Conservation (phyloP, 2,113 vertebrate species). For the Triplophysa siluroides region DNA sequence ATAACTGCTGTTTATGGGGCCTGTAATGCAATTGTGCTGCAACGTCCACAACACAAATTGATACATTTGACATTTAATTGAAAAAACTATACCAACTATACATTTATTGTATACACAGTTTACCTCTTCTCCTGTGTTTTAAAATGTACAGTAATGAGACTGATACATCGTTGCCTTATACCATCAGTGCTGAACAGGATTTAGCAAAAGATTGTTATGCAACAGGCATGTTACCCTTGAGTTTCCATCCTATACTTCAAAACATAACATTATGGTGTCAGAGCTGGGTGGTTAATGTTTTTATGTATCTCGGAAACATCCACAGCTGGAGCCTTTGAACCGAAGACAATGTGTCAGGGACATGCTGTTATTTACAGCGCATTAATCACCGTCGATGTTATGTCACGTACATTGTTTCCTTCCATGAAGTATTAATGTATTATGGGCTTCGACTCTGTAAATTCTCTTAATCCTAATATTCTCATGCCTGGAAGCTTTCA, state of each 20-base stretch:
- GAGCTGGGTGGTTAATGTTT: not conserved
- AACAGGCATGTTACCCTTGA: not conserved
- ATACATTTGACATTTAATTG: not conserved
- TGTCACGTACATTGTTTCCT: constrained; percentile 6
- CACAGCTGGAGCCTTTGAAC: not conserved
- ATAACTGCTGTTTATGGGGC: constrained; percentile 46
- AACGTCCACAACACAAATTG: constrained; percentile 30
- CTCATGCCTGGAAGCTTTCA: not conserved
- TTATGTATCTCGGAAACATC: not conserved
- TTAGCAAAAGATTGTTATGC: not conserved
- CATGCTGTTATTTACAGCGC: not conserved
- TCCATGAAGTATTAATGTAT: constrained; percentile 13
- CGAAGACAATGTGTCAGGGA: not conserved
- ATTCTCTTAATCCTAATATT: not conserved
- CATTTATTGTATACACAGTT: no score
- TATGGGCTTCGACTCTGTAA: not conserved
- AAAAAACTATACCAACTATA: no score
- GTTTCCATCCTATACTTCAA: not conserved
- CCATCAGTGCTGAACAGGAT: not conserved
- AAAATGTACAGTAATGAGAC: not conserved
- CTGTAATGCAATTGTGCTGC: constrained; percentile 56
- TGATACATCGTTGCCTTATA: not conserved
- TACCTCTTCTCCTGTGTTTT: not conserved
- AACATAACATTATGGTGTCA: not conserved
- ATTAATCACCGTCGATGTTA: not conserved